Evolutionary conservation across 2,113 vertebrate species (phyloP).

Genomic region (Lontra canadensis): DNA sequence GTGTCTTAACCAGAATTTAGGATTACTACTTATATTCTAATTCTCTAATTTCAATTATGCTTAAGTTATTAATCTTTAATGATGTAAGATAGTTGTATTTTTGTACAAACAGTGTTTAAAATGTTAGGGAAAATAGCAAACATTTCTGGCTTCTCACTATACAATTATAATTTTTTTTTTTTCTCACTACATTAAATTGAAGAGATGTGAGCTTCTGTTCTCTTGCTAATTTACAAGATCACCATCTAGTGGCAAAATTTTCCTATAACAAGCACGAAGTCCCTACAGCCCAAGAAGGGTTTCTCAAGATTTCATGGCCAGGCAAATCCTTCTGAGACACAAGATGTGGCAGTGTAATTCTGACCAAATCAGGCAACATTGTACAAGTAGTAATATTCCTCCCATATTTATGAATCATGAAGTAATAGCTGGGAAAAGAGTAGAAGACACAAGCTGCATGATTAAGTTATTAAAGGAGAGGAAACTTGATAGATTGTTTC

Average conservation of each 20-base stretch:
- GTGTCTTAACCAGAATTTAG: background rate
- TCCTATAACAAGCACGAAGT: background rate
- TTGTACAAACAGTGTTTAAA: background rate
- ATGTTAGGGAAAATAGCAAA: background rate
- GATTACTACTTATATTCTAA: background rate
- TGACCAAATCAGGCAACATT: background rate
- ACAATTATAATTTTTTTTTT: background rate
- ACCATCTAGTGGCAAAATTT: constrained; percentile 35
- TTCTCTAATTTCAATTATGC: background rate
- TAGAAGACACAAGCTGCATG: background rate
- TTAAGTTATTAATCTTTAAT: constrained; percentile 3
- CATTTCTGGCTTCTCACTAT: background rate
- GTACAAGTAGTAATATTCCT: background rate
- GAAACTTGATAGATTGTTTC: background rate
- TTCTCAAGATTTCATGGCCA: background rate
- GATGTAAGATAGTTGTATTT: background rate
- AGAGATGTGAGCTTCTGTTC: background rate
- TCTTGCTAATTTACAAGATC: constrained; percentile 39
- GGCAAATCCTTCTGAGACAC: background rate
- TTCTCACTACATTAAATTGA: background rate
- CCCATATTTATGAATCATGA: constrained; percentile 6
- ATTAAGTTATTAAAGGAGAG: background rate
- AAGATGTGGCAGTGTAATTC: background rate
- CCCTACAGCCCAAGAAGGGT: constrained; percentile 7
- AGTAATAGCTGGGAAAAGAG: background rate